A percentile compares a stretch with the other conserved stretches of the same genome.
Conservation (phyloP, 2,888 invertebrate species). For the Metellina segmentata region DNA sequence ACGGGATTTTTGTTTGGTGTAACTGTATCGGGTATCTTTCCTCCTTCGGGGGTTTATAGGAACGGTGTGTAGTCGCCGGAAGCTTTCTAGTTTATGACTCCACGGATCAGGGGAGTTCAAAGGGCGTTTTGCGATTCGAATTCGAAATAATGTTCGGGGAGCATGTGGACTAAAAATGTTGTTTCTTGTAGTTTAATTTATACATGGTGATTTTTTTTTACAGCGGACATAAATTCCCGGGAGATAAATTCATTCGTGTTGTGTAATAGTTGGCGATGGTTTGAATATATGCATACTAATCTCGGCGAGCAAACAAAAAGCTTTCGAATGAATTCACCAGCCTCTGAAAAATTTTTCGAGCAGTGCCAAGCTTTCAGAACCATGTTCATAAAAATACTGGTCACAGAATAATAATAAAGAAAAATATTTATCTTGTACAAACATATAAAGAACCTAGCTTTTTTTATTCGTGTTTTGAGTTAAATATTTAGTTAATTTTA, state of each 20-base stretch:
- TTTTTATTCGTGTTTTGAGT: too few relatives aligned
- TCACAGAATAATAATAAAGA: too few relatives aligned
- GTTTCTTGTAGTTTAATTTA: not conserved
- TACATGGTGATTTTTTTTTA: conserved; percentile 1
- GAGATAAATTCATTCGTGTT: not conserved
- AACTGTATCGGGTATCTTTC: too few relatives aligned
- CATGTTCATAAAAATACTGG: too few relatives aligned
- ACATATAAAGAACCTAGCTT: too few relatives aligned
- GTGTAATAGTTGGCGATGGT: not conserved
- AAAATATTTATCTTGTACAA: too few relatives aligned
- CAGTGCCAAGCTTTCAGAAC: too few relatives aligned
- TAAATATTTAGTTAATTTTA: too few relatives aligned
- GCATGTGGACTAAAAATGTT: not conserved
- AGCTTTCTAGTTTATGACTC: conserved; percentile 11
- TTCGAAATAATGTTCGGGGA: not conserved
- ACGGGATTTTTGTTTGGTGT: conserved; percentile 1
- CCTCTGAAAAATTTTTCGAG: too few relatives aligned
- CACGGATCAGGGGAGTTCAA: not conserved
- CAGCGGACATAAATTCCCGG: not conserved
- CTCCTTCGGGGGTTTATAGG: not conserved
- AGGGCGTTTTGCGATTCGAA: not conserved
- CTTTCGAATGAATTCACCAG: too few relatives aligned
- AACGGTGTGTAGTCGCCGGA: not conserved
- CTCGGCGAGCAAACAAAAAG: too few relatives aligned
- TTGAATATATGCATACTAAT: too few relatives aligned